These are phyloP conservation scores for Rhadinocentrus ornatus DNA, from an alignment of 2,797 vertebrate species.

Conservation along the genomic window DNA sequence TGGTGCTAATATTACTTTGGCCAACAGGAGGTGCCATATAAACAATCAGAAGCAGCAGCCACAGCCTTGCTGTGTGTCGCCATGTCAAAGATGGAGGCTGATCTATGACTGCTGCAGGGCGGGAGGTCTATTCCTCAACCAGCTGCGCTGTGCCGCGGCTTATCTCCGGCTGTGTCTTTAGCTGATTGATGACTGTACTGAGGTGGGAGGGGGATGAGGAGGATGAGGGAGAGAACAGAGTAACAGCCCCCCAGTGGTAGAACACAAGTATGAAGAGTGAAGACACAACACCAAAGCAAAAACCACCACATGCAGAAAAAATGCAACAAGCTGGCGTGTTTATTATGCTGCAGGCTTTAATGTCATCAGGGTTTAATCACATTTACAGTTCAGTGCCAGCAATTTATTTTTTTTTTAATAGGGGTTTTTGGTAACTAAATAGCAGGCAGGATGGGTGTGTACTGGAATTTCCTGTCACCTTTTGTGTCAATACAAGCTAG, in stretches of 20 bases:
- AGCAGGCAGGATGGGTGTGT: conserved; percentile 77
- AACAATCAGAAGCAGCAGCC: conserved; percentile 53
- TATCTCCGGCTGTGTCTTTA: conserved; percentile 75
- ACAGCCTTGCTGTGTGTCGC: conserved; percentile 45
- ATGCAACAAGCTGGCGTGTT: conserved; percentile 2
- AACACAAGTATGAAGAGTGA: conserved; percentile 55
- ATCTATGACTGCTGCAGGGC: conserved; percentile 72
- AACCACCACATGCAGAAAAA: conserved; percentile 8
- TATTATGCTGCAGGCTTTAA: conserved; percentile 32
- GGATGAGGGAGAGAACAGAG: conserved; percentile 12
- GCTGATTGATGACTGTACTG: conserved; percentile 77
- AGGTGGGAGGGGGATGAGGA: conserved; percentile 30
- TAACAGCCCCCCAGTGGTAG: conserved; percentile 74
- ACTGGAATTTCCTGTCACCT: conserved; percentile 83
- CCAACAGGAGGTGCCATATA: conserved; percentile 78
- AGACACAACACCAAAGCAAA: conserved; percentile 19
- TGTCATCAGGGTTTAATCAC: conserved; percentile 49
- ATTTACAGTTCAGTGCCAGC: conserved; percentile 47
- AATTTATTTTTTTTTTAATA: conserved; percentile 24
- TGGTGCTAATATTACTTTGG: conserved; percentile 60
- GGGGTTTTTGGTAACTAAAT: conserved; percentile 67
- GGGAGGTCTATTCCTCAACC: conserved; percentile 74
- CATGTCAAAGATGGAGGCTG: conserved; percentile 63
- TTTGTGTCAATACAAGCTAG: conserved; percentile 61
- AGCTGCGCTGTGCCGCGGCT: conserved; percentile 70